These are phyloP conservation scores for Kryptolebias ocellatus DNA, from an alignment of 2,797 vertebrate species.

Conservation along the genomic window DNA sequence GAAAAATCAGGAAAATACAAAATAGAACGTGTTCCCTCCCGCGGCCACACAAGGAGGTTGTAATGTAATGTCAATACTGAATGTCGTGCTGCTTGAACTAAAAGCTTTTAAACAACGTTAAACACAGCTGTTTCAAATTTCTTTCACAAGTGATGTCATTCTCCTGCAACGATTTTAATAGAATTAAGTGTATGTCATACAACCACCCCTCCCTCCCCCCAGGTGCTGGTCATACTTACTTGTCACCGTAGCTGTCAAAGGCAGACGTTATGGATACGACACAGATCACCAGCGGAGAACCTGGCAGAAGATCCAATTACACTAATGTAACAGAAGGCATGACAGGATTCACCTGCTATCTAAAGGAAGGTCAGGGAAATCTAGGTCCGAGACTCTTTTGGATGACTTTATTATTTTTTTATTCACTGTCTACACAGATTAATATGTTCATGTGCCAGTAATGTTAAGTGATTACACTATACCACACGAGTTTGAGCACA, in stretches of 20 bases:
- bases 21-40: background rate
- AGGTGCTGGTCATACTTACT: conserved; percentile 82
- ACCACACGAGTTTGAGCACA: background rate
- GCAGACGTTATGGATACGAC: conserved; percentile 86
- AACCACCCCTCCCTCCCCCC: background rate
- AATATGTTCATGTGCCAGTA: background rate
- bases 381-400: background rate
- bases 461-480: background rate
- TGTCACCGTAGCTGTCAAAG: conserved; percentile 89
- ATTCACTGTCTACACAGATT: background rate
- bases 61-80: conserved; percentile 35
- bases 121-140: conserved; percentile 28
- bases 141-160: conserved; percentile 46
- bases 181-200: conserved; percentile 17
- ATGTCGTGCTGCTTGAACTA: conserved; percentile 16
- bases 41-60: background rate
- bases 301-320: conserved; percentile 68
- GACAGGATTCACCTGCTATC: background rate
- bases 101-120: conserved; percentile 28
- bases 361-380: too few species aligned
- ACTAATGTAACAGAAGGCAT: conserved; percentile 4
- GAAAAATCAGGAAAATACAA: conserved; percentile 26
- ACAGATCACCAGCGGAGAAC: conserved; percentile 90
- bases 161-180: conserved; percentile 20
- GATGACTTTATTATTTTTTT: background rate